Base-by-base conservation (phyloP, 2,888 invertebrate species). In the Sylvicola fuscatus region DNA sequence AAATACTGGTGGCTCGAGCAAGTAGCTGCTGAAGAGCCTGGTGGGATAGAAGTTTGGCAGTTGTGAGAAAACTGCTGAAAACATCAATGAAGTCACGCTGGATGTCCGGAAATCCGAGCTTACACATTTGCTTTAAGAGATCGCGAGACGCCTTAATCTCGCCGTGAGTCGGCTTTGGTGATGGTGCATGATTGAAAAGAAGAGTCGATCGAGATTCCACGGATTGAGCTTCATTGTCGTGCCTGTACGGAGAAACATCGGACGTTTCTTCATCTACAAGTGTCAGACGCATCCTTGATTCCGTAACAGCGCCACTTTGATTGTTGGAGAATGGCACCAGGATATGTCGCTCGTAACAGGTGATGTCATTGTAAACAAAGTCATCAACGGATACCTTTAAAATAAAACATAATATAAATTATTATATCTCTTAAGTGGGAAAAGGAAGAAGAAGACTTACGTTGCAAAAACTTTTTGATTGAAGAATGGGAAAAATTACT, bases 321-420 rank as follows among this genome's bases (percentile, higher is more conserved):
- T 66, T 66, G 38, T 76, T 77, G 0, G 82, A 79, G 49, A 86
- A 75, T 1, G 84, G 80, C 45, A 77, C 72, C 39, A 84, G 66
- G 27, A 74, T 58, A 50, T 84, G 80, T 0, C 66, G 60, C 51
- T 86, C 86, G 26, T 62, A 60, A 49, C 87, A 87, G 14, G 52
- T 64, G 2, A 84, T 71, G 10, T 65, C 60, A 29, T 72, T 71
- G 54, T 83, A 79, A 6, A 84, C 62, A 46, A 73, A 68, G 44
- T 80, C 78, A 56, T 86, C 83, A 12, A 87, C 68, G 0, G 72
- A 69, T 27, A 83, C 62, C 42, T 72, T 50, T 3, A 29, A 34
- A 17, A 12, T n/a, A n/a, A n/a, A n/a, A n/a, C n/a, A n/a, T n/a
- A n/a, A n/a, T n/a, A n/a, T n/a, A n/a, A n/a, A n/a, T n/a, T n/a